Base-by-base conservation (phyloP, 2,888 invertebrate species). In the Ichneumon xanthorius region DNA sequence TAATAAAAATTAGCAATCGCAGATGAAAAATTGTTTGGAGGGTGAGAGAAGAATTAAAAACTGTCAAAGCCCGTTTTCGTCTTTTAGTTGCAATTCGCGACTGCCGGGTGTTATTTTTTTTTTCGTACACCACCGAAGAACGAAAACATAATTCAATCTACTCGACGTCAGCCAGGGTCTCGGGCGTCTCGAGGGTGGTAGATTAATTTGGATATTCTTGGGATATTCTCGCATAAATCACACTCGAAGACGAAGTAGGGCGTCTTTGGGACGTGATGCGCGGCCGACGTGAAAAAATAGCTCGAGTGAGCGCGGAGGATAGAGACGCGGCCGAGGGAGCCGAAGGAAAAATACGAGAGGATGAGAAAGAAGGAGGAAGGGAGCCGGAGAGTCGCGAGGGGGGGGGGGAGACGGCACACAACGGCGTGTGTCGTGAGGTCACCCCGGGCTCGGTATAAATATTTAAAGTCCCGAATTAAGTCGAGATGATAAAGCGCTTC, bases 381-480 rank as follows among this genome's bases (percentile, higher is more conserved):
- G n/a, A 30, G 14, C 55, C 22, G 45, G 19, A 45, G 40, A 70
- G n/a, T 40, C 45, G 45, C 30, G 50, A 37, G 22, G 70, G n/a
- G 75, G 75, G 63, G 61, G 40, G 48, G 55, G 78, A 45, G 53
- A 50, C 19, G 50, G 40, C 26, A 37, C 63, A 55, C 33, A 72
- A 55, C 68, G 80, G 50, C 67, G 26, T 79, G 88, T 91, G 92
- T 91, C 92, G 89, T 91, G 91, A 92, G 92, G 92, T 92, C 92
- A 92, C 91, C 90, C 88, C 86, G 83, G 79, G 87, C 87, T 86
- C 88, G 92, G 90, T 92, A 92, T 92, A 92, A 92, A 92, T 92
- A 92, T 92, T 92, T 92, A 88, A 91, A 92, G 90, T 92, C 91
- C 91, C 90, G 91, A 92, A 92, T 92, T 92, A 92, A 92, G 90